phyloP scores from a whole-genome alignment of 1,140 invertebrate genomes.

The Anastatus disparis region DNA sequence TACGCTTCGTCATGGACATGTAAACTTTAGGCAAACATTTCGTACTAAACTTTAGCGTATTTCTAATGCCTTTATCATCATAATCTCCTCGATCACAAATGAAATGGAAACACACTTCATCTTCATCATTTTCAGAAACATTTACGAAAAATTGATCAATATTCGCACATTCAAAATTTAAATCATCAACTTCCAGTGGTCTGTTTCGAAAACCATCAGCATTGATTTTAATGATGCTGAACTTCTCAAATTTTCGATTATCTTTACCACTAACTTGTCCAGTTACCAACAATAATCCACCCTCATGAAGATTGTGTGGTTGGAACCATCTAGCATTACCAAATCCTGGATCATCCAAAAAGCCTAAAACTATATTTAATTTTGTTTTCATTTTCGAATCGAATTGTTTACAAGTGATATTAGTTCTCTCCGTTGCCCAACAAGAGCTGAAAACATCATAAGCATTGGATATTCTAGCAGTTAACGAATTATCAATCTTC shows the following conservation, averaged over 20 bases:
- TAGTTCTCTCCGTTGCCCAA: neutral
- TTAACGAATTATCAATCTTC: neutral
- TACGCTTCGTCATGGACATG: neutral
- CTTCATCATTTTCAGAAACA: neutral
- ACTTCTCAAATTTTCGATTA: neutral
- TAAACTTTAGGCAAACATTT: slow-evolving; percentile 1
- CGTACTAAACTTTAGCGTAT: neutral
- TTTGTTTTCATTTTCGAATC: neutral
- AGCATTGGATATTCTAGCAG: neutral
- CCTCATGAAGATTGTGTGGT: neutral
- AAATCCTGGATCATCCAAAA: neutral
- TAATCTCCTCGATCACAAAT: neutral
- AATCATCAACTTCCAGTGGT: neutral
- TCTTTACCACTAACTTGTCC: neutral
- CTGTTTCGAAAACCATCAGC: neutral
- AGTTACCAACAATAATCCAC: slow-evolving; percentile 8
- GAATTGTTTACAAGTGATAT: slow-evolving; percentile 16
- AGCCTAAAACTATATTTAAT: neutral
- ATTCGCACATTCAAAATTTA: neutral
- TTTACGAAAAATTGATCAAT: neutral
- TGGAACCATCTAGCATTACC: neutral
- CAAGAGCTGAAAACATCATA: neutral
- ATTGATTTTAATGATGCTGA: slow-evolving; percentile 9
- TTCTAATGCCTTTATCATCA: neutral
- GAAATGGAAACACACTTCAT: slow-evolving; percentile 27